Conservation (phyloP, 2,888 invertebrate species). For the Drosophila lutescens region DNA sequence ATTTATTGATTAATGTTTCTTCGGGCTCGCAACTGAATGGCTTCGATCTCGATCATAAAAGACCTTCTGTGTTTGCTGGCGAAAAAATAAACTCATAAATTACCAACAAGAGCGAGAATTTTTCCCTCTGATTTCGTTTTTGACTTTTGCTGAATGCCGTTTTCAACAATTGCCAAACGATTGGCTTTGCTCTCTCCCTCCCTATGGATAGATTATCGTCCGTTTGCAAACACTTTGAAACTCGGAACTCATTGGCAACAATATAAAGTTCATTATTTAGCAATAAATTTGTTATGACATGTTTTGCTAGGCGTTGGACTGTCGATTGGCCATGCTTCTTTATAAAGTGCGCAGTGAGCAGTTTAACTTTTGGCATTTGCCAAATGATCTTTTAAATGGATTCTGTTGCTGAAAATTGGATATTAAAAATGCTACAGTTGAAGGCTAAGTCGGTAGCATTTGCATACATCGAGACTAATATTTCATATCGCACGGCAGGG, state of each 20-base stretch:
- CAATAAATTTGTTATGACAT: slow-evolving; percentile 78
- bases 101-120: slow-evolving; percentile 44
- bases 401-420: slow-evolving; percentile 30
- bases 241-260: slow-evolving; percentile 71
- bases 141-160: slow-evolving; percentile 40
- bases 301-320: slow-evolving; percentile 44
- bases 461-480: slow-evolving; percentile 34
- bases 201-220: slow-evolving; percentile 48
- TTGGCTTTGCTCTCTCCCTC: slow-evolving; percentile 51
- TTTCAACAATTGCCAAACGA: slow-evolving; percentile 44
- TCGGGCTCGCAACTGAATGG: slow-evolving; percentile 29
- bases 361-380: slow-evolving; percentile 47
- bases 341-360: slow-evolving; percentile 26
- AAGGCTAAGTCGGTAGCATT: slow-evolving; percentile 38
- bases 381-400: slow-evolving; percentile 47
- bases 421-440: slow-evolving; percentile 41
- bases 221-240: slow-evolving; percentile 57
- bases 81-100: slow-evolving; percentile 67
- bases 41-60: slow-evolving; percentile 56
- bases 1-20: slow-evolving; percentile 83
- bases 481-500: slow-evolving; percentile 9
- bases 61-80: slow-evolving; percentile 62
- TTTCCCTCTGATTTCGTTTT: slow-evolving; percentile 34
- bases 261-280: slow-evolving; percentile 82
- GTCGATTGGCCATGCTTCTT: slow-evolving; percentile 41